phyloP scores from a whole-genome alignment of 2,797 vertebrate genomes.

The Sebastes steindachneri region DNA sequence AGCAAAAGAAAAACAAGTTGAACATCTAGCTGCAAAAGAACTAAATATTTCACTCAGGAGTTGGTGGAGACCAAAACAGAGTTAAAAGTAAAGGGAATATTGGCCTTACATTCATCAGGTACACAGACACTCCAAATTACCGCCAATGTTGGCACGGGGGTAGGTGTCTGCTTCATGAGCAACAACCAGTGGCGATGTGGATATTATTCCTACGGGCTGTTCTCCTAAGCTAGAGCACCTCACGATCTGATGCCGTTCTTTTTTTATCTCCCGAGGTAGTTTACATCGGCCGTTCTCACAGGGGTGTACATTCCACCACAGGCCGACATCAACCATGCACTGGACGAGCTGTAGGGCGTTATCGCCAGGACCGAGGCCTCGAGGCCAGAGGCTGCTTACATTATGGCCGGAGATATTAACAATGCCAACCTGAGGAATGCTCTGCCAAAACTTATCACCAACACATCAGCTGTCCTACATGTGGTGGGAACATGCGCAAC shows the following conservation, averaged over 20 bases:
- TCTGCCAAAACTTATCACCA: neutral
- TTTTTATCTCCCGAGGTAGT: too few species aligned
- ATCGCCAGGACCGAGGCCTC: neutral
- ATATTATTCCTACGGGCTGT: too few species aligned
- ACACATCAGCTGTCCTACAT: neutral
- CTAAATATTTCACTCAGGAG: neutral
- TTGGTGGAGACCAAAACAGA: neutral
- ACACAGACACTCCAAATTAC: neutral
- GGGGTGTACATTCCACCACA: too few species aligned
- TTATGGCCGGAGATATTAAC: neutral
- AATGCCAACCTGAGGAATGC: neutral
- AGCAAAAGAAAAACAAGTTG: too few species aligned
- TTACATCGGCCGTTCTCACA: too few species aligned
- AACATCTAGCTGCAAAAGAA: neutral
- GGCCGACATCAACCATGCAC: too few species aligned
- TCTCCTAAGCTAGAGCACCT: too few species aligned
- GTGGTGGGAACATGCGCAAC: neutral
- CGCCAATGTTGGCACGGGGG: rapidly evolving
- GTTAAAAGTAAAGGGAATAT: neutral
- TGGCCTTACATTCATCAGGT: neutral
- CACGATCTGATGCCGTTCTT: too few species aligned
- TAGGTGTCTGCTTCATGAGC: too few species aligned
- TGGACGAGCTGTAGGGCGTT: too few species aligned
- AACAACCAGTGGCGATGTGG: too few species aligned
- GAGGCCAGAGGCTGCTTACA: neutral